Evolutionary conservation across 2,797 vertebrate species (phyloP).

Genomic region (Tympanoctomys barrerae): DNA sequence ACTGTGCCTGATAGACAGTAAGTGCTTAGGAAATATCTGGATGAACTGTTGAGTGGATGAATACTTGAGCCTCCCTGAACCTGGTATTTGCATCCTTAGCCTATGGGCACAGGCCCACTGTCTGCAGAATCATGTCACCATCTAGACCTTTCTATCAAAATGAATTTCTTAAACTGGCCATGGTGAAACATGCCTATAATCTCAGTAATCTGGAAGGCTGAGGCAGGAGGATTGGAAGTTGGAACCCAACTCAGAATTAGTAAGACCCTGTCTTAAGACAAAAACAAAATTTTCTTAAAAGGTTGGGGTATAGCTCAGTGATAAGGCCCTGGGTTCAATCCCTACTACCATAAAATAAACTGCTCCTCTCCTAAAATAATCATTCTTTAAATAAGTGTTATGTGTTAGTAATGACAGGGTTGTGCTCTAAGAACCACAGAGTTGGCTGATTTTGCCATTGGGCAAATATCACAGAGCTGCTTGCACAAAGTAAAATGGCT

Average conservation of each 20-base stretch:
- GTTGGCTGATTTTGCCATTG: neutral
- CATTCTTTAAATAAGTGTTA: neutral
- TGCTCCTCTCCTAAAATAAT: neutral
- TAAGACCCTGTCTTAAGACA: neutral
- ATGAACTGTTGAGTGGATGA: neutral
- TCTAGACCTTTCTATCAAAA: slow-evolving; percentile 37
- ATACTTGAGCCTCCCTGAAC: neutral
- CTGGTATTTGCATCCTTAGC: neutral
- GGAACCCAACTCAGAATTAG: neutral
- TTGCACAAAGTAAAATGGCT: neutral
- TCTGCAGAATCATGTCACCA: neutral
- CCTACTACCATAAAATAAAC: neutral
- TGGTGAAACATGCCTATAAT: neutral
- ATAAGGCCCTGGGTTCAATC: neutral
- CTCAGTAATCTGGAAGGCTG: neutral
- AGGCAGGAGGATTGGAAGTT: neutral
- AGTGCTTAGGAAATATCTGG: neutral
- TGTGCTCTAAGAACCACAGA: neutral
- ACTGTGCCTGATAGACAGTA: neutral
- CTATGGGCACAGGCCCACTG: neutral
- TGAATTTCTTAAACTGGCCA: neutral
- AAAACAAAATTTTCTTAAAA: neutral
- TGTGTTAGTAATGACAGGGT: neutral
- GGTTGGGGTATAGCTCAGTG: neutral
- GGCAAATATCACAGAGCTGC: neutral